Evolutionary conservation across 2,113 vertebrate genomes (phyloP).

Genomic region (Bagarius yarrelli): DNA sequence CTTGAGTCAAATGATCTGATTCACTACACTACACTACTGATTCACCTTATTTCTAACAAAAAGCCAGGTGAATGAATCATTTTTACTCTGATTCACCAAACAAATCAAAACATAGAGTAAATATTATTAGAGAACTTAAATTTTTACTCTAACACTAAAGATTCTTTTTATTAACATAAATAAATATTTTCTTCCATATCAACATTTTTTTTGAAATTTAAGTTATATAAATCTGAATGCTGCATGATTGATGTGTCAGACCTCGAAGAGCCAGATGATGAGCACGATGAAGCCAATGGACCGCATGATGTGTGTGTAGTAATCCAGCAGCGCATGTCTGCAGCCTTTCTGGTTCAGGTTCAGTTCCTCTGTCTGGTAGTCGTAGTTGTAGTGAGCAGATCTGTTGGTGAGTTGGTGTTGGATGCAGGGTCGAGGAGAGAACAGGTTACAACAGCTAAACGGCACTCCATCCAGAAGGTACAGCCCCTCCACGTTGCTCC

Average conservation of each 20-base stretch:
- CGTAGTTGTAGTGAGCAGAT: conserved; percentile 76
- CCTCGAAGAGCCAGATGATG: conserved; percentile 87
- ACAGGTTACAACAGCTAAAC: conserved; percentile 86
- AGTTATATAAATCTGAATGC: neutral
- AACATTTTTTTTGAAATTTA: no score
- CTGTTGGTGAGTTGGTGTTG: conserved; percentile 80
- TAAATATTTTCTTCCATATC: neutral
- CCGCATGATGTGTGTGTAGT: conserved; percentile 79
- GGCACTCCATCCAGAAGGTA: conserved; percentile 82
- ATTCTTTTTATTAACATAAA: neutral
- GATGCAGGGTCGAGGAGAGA: conserved; percentile 83
- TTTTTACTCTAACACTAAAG: neutral
- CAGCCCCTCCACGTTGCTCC: conserved; percentile 79
- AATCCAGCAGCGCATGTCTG: conserved; percentile 76
- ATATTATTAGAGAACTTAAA: no score
- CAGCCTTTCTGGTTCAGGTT: conserved; percentile 84
- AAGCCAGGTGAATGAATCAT: no score
- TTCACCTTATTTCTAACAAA: no score
- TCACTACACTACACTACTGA: no score
- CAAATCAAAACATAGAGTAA: no score
- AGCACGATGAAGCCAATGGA: conserved; percentile 76
- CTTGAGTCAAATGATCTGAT: no score
- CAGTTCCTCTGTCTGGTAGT: conserved; percentile 73
- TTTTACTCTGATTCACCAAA: no score
- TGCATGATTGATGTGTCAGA: conserved; percentile 48